A percentile compares a stretch with the other conserved stretches of the same genome.
These are phyloP conservation scores for Bufo gargarizans DNA, from an alignment of 2,113 vertebrate species.

Conservation along the genomic window DNA sequence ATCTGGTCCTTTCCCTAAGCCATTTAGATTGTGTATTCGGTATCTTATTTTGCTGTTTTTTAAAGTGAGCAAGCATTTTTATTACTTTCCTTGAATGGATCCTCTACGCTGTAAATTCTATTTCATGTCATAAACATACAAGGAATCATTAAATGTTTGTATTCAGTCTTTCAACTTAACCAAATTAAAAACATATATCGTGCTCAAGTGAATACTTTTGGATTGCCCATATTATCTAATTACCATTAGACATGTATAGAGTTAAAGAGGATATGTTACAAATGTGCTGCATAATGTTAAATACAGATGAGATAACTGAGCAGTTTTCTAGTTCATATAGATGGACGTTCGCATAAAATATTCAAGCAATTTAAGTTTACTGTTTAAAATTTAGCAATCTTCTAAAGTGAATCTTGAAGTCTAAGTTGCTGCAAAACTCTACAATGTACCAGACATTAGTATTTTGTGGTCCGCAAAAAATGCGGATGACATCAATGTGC, in stretches of 20 bases:
- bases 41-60: background rate
- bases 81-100: conserved; percentile 29
- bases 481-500: too few species aligned
- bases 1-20: background rate
- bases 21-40: background rate
- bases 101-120: conserved; percentile 16
- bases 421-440: background rate
- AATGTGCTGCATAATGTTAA: conserved; percentile 22
- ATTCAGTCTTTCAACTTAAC: background rate
- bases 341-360: conserved; percentile 39
- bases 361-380: background rate
- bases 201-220: conserved; percentile 33
- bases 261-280: conserved; percentile 5
- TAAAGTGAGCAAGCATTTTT: background rate
- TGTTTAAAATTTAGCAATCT: background rate
- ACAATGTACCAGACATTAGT: background rate
- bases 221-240: conserved; percentile 29
- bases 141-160: conserved; percentile 6
- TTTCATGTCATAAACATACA: conserved; percentile 34
- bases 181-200: conserved; percentile 40
- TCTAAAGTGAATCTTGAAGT: background rate
- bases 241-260: conserved; percentile 15
- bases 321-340: background rate
- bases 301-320: background rate
- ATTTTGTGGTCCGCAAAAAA: too few species aligned